These are phyloP conservation scores for Leptura quadrifasciata DNA, from an alignment of 2,888 invertebrate genomes.

Conservation along the genomic window DNA sequence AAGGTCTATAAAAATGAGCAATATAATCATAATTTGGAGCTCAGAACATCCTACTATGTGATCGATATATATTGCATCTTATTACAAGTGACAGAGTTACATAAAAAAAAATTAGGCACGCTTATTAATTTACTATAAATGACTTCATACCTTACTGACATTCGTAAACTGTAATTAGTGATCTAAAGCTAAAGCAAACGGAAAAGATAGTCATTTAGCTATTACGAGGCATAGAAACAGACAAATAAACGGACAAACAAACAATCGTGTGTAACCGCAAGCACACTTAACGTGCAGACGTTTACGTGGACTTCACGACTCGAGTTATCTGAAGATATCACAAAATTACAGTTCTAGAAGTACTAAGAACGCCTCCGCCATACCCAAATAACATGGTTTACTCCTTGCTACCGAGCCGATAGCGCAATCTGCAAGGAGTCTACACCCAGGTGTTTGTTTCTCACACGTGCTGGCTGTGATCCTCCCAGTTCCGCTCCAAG, in stretches of 20 bases:
- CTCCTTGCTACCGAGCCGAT: constrained; percentile 51
- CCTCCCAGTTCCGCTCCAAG: constrained; percentile 73
- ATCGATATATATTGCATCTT: no score
- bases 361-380: constrained; percentile 65
- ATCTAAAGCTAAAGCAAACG: background rate
- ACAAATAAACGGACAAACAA: constrained; percentile 26
- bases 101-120: no score
- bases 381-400: constrained; percentile 65
- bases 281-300: constrained; percentile 51
- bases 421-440: constrained; percentile 36
- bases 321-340: constrained; percentile 64
- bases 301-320: constrained; percentile 60
- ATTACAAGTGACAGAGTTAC: no score
- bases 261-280: constrained; percentile 51
- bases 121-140: no score
- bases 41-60: no score
- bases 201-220: background rate
- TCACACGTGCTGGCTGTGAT: constrained; percentile 72
- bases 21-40: no score
- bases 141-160: no score
- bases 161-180: background rate
- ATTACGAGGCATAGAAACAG: constrained; percentile 4
- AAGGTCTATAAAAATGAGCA: no score
- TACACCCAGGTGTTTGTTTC: constrained; percentile 71
- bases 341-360: constrained; percentile 66